These are phyloP conservation scores for Trochalopteron elliotii DNA, from an alignment of 2,113 vertebrate genomes.

Conservation along the genomic window DNA sequence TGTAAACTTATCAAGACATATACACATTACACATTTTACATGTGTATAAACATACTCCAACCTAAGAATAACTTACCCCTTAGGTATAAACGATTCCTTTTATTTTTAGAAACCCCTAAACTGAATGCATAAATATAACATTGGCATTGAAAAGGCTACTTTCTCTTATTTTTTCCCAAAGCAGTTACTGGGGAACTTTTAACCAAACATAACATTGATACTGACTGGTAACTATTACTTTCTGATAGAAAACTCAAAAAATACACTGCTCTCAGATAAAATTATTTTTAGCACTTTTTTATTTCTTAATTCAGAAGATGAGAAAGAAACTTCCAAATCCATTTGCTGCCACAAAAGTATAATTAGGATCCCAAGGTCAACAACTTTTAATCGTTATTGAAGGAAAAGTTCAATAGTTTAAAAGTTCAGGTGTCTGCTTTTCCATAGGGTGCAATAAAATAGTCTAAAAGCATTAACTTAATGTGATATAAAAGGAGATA, in stretches of 20 bases:
- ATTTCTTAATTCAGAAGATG: neutral
- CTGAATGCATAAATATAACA: neutral
- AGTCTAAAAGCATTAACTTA: neutral
- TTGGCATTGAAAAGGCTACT: neutral
- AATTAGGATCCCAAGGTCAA: neutral
- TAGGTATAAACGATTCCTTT: neutral
- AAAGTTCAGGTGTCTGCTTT: neutral
- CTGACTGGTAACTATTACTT: neutral
- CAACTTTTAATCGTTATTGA: neutral
- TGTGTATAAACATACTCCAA: neutral
- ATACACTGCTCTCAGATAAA: neutral
- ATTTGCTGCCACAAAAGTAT: neutral
- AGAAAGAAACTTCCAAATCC: neutral
- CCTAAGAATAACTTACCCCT: neutral
- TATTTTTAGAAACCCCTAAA: neutral
- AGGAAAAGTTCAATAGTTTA: neutral
- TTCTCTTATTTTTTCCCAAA: neutral
- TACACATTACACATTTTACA: neutral
- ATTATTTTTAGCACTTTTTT: neutral
- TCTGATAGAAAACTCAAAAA: neutral
- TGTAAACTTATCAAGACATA: neutral
- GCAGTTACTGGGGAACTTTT: neutral
- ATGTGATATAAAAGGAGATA: neutral
- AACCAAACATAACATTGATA: neutral
- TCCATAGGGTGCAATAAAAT: neutral